Conservation (phyloP, 2,113 vertebrate species). For the Semnopithecus entellus region DNA sequence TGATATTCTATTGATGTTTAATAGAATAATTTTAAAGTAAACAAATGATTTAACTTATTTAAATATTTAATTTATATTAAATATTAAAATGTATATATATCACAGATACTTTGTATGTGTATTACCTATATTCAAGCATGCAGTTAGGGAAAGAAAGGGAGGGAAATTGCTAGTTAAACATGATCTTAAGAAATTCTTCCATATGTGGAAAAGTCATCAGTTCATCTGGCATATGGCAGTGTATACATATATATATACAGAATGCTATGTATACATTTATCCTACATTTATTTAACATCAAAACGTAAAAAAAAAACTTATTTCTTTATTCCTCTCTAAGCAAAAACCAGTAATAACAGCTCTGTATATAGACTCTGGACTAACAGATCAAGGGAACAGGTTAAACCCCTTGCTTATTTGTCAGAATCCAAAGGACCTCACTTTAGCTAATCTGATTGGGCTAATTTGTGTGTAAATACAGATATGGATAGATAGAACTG, state of each 20-base stretch:
- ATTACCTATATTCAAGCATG: constrained; percentile 74
- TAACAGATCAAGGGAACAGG: neutral
- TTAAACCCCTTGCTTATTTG: constrained; percentile 30
- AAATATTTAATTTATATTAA: neutral
- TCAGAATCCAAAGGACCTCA: constrained; percentile 11
- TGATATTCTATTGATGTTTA: neutral
- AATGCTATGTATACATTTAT: constrained; percentile 73
- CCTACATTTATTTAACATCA: constrained; percentile 78
- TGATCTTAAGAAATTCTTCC: constrained; percentile 80
- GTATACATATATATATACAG: constrained; percentile 73
- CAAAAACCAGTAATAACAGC: constrained; percentile 71
- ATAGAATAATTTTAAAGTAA: neutral
- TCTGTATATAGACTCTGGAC: constrained; percentile 55
- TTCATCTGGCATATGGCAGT: constrained; percentile 76
- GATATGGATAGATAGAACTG: neutral
- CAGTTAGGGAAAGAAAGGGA: constrained; percentile 55
- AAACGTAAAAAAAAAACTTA: constrained; percentile 79
- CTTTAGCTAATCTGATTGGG: neutral
- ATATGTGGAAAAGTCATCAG: constrained; percentile 73
- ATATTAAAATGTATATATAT: neutral
- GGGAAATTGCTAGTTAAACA: constrained; percentile 77
- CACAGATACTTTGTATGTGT: neutral
- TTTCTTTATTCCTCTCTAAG: constrained; percentile 62
- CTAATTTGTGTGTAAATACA: neutral
- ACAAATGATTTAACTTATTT: neutral